phyloP scores from a whole-genome alignment of 2,797 vertebrate genomes.

The Parauchenoglanis ngamensis region DNA sequence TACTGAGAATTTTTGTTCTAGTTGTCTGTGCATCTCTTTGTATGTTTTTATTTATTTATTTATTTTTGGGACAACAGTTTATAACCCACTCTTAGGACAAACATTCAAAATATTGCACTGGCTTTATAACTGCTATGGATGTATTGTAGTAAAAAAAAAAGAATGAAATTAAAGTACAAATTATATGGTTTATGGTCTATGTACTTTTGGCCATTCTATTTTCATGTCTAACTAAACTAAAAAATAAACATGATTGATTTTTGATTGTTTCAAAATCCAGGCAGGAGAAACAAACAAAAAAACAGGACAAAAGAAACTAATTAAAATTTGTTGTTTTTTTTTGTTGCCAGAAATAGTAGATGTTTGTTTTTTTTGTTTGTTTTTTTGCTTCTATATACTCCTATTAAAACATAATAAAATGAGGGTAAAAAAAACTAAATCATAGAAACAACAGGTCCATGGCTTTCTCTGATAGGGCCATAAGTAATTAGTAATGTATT shows the following conservation, averaged over 20 bases:
- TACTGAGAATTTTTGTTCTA: constrained; percentile 12
- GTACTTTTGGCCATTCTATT: not conserved
- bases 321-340: no score
- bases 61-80: not conserved
- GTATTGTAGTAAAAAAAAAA: not conserved
- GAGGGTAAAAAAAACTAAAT: not conserved
- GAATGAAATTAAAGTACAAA: not conserved
- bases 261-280: not conserved
- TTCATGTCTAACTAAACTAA: not conserved
- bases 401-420: not conserved
- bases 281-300: not conserved
- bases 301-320: not conserved
- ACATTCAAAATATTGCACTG: not conserved
- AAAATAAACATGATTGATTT: not conserved
- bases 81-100: not conserved
- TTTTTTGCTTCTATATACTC: no score
- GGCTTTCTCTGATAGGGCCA: not conserved
- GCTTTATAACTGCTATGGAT: not conserved
- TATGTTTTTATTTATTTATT: constrained; percentile 1
- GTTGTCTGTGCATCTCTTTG: constrained; percentile 39
- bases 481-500: not conserved
- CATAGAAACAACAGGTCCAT: not conserved
- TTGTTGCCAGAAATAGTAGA: not conserved
- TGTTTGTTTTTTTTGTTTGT: not conserved
- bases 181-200: not conserved